A percentile compares a stretch with the other conserved stretches of the same genome.
These are phyloP conservation scores for Busseola fusca DNA, from an alignment of 2,888 invertebrate species.

Conservation along the genomic window DNA sequence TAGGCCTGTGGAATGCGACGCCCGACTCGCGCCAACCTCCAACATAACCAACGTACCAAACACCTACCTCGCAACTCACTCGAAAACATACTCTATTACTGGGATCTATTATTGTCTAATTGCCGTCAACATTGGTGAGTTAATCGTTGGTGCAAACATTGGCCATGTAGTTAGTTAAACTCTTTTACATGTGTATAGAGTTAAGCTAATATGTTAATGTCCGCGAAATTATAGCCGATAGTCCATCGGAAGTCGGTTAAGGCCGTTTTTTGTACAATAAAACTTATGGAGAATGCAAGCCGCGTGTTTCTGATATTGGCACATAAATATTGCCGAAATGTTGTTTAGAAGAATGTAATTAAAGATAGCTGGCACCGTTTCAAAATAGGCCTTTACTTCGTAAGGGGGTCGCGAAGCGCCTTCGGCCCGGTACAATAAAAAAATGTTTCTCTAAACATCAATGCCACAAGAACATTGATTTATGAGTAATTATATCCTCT, in stretches of 20 bases:
- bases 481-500: conserved; percentile 23
- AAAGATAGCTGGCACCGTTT: conserved; percentile 55
- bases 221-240: conserved; percentile 68
- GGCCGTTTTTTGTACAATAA: conserved; percentile 60
- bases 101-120: conserved; percentile 32
- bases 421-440: conserved; percentile 18
- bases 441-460: conserved; percentile 7
- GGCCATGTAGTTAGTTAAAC: conserved; percentile 52
- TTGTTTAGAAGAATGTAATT: conserved; percentile 56
- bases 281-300: conserved; percentile 37
- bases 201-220: conserved; percentile 68
- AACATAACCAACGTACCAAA: conserved; percentile 41
- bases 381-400: conserved; percentile 48
- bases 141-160: conserved; percentile 51
- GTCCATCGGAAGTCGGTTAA: conserved; percentile 67
- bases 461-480: conserved; percentile 30
- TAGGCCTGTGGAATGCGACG: conserved; percentile 64
- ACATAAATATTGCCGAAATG: conserved; percentile 61
- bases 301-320: conserved; percentile 54
- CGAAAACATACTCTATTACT: conserved; percentile 48
- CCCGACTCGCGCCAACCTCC: conserved; percentile 49
- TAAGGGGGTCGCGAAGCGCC: conserved; percentile 44
- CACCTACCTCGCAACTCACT: conserved; percentile 35
- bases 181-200: conserved; percentile 56
- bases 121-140: conserved; percentile 40